These are phyloP conservation scores for Branchipolynoe longqiensis DNA, from an alignment of 2,888 invertebrate genomes.

Conservation along the genomic window DNA sequence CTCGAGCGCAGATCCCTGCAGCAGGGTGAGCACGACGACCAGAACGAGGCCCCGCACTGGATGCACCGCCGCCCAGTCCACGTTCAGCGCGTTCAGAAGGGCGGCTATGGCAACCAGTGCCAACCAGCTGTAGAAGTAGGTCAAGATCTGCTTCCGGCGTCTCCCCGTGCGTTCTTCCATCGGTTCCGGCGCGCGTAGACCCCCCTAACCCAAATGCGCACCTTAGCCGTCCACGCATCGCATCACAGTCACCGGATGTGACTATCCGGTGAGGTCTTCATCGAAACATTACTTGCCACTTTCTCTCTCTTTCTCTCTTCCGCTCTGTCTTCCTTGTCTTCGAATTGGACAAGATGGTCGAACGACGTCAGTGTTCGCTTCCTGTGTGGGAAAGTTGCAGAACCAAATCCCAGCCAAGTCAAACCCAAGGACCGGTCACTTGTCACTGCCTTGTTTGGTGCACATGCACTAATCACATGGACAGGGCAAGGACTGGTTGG, in stretches of 20 bases:
- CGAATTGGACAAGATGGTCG: too few relatives aligned
- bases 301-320: too few relatives aligned
- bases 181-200: background rate
- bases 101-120: conserved; percentile 69
- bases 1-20: conserved; percentile 70
- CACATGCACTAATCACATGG: too few relatives aligned
- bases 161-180: conserved; percentile 7
- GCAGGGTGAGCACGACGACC: conserved; percentile 71
- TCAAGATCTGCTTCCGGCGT: background rate
- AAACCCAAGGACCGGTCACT: too few relatives aligned
- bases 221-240: background rate
- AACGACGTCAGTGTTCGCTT: too few relatives aligned
- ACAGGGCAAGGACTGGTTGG: too few relatives aligned
- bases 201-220: too few relatives aligned
- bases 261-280: background rate
- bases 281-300: too few relatives aligned
- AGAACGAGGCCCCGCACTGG: conserved; percentile 72
- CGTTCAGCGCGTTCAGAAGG: conserved; percentile 73
- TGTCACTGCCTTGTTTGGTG: too few relatives aligned
- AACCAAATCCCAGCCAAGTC: too few relatives aligned
- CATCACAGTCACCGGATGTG: background rate
- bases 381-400: too few relatives aligned
- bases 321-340: too few relatives aligned
- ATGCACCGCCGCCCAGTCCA: conserved; percentile 73
- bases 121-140: conserved; percentile 69